phyloP scores from a whole-genome alignment of 2,113 vertebrate genomes.

The Oryctolagus cuniculus region DNA sequence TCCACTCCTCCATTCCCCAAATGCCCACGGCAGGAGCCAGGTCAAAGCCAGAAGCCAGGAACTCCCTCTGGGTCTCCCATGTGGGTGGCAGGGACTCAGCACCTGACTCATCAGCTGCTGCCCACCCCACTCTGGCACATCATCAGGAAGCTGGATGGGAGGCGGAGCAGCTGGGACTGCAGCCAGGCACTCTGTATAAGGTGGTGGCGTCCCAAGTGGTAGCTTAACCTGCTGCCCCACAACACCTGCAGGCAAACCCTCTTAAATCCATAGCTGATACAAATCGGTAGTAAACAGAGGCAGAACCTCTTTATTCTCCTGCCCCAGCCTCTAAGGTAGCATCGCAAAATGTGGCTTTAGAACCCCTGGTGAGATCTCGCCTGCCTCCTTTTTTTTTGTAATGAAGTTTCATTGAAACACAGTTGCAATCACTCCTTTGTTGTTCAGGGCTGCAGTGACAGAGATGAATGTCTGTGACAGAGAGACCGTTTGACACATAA shows the following conservation, averaged over 20 bases:
- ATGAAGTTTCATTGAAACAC: slow-evolving; percentile 25
- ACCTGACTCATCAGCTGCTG: too few relatives aligned
- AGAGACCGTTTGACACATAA: background rate
- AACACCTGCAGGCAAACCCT: background rate
- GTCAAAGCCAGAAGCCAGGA: too few relatives aligned
- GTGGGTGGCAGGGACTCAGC: too few relatives aligned
- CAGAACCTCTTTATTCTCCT: background rate
- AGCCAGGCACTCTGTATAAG: too few relatives aligned
- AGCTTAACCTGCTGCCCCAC: too few relatives aligned
- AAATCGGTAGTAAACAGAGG: background rate
- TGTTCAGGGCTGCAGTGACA: background rate
- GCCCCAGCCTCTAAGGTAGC: background rate
- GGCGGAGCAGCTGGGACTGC: too few relatives aligned
- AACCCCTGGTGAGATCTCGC: background rate
- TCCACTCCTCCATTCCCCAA: too few relatives aligned
- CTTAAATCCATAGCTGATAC: background rate
- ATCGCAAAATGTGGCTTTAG: background rate
- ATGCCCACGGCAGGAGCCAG: too few relatives aligned
- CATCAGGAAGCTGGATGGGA: too few relatives aligned
- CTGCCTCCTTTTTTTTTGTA: background rate
- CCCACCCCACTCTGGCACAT: too few relatives aligned
- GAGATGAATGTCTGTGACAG: background rate
- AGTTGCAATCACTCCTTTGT: background rate
- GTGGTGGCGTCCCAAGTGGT: too few relatives aligned
- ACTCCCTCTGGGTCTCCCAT: too few relatives aligned